Conservation (phyloP, 2,113 vertebrate genomes). For the Sporophila hypoxantha region DNA sequence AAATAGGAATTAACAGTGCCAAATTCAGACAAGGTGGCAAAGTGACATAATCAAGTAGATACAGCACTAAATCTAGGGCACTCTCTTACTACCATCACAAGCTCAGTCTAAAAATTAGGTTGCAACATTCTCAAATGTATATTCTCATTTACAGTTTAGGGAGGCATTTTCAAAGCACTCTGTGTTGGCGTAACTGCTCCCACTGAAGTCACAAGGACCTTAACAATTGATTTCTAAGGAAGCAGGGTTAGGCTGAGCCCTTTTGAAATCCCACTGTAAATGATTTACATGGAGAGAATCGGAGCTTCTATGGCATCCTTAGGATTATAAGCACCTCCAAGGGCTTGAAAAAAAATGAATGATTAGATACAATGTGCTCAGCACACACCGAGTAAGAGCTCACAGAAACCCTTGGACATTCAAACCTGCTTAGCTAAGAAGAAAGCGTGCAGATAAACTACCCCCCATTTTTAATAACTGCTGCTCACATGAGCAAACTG, state of each 20-base stretch:
- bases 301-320: neutral
- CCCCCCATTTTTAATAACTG: neutral
- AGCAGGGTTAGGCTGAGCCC: neutral
- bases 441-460: neutral
- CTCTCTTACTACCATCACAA: conserved; percentile 23
- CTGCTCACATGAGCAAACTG: neutral
- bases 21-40: conserved; percentile 16
- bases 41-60: conserved; percentile 37
- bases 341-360: neutral
- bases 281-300: neutral
- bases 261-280: conserved; percentile 27
- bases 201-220: conserved; percentile 23
- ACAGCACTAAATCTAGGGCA: conserved; percentile 45
- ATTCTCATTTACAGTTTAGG: conserved; percentile 55
- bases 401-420: neutral
- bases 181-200: neutral
- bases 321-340: conserved; percentile 9
- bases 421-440: neutral
- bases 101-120: conserved; percentile 51
- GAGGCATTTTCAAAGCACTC: conserved; percentile 37
- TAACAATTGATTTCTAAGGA: conserved; percentile 36
- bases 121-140: conserved; percentile 56
- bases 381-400: neutral
- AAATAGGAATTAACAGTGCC: conserved; percentile 4
- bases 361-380: neutral